These are phyloP conservation scores for Monopis laevigella DNA, from an alignment of 2,888 invertebrate genomes.

Conservation along the genomic window DNA sequence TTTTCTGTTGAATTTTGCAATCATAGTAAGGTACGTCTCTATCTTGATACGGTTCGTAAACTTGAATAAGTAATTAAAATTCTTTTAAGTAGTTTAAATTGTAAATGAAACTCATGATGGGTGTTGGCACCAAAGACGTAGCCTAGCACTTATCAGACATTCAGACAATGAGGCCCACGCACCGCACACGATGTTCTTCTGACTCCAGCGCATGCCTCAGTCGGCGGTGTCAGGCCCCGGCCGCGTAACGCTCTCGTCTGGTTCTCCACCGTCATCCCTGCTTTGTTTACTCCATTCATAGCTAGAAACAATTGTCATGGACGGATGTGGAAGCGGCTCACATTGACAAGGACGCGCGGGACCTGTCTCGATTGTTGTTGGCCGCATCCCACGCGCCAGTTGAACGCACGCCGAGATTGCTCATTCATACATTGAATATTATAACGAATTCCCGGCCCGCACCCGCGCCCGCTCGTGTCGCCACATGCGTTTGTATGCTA, in stretches of 20 bases:
- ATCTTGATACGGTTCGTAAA: too few relatives aligned
- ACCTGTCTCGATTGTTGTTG: conserved; percentile 59
- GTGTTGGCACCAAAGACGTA: too few relatives aligned
- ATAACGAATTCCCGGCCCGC: conserved; percentile 54
- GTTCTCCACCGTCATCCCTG: conserved; percentile 4
- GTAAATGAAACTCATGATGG: too few relatives aligned
- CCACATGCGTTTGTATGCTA: conserved; percentile 63
- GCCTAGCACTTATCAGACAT: too few relatives aligned
- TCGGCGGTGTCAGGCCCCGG: conserved; percentile 12
- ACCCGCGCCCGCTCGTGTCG: conserved; percentile 56
- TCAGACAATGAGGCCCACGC: conserved; percentile 28
- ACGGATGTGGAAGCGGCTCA: conserved; percentile 67
- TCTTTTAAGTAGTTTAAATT: too few relatives aligned
- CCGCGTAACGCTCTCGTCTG: conserved; percentile 18
- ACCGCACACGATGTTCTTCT: conserved; percentile 34
- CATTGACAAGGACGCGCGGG: conserved; percentile 68
- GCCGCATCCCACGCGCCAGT: conserved; percentile 55
- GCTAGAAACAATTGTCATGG: conserved; percentile 63
- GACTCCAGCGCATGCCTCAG: conserved; percentile 5
- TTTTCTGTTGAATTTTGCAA: too few relatives aligned
- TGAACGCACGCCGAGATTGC: conserved; percentile 50
- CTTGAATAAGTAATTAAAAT: too few relatives aligned
- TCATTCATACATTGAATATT: conserved; percentile 67
- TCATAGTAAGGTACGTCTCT: too few relatives aligned
- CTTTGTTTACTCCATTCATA: conserved; percentile 50